Conservation (phyloP, 2,888 invertebrate species). For the Acleris sparsana region DNA sequence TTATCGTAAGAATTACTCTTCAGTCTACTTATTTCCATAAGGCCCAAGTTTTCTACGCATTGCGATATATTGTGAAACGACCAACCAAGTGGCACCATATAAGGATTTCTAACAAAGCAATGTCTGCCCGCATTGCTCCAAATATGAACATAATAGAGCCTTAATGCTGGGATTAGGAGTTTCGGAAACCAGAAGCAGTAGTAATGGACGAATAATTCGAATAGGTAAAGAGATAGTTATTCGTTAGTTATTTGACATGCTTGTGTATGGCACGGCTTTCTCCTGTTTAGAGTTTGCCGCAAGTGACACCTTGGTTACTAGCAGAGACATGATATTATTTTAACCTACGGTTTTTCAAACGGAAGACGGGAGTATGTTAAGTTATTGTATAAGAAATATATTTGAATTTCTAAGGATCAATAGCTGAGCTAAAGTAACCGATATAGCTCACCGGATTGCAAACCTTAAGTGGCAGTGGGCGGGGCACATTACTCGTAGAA, state of each 20-base stretch:
- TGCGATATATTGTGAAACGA: constrained; percentile 16
- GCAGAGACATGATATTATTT: too few relatives aligned
- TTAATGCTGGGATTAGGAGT: constrained; percentile 19
- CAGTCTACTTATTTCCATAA: background rate
- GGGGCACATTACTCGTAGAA: too few relatives aligned
- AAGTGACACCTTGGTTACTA: too few relatives aligned
- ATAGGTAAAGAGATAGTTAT: constrained; percentile 8
- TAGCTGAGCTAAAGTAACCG: too few relatives aligned
- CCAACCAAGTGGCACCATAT: constrained; percentile 21
- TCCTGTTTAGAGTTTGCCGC: background rate
- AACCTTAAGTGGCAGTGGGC: too few relatives aligned
- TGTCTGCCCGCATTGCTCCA: constrained; percentile 22
- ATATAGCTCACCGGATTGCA: too few relatives aligned
- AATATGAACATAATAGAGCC: constrained; percentile 36
- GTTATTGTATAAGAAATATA: too few relatives aligned
- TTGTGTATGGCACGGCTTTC: background rate
- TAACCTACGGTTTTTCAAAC: too few relatives aligned
- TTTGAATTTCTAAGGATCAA: too few relatives aligned
- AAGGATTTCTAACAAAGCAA: constrained; percentile 31
- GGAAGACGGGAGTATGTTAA: too few relatives aligned
- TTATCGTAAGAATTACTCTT: too few relatives aligned
- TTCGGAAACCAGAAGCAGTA: constrained; percentile 21
- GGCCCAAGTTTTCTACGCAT: constrained; percentile 23
- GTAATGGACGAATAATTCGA: constrained; percentile 27
- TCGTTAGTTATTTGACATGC: constrained; percentile 2